Percentiles rank a stretch among this genome's conserved stretches.
These are phyloP conservation scores for Lytechinus pictus DNA, from an alignment of 35 echinoderm and acorn worm genomes.

Conservation along the genomic window DNA sequence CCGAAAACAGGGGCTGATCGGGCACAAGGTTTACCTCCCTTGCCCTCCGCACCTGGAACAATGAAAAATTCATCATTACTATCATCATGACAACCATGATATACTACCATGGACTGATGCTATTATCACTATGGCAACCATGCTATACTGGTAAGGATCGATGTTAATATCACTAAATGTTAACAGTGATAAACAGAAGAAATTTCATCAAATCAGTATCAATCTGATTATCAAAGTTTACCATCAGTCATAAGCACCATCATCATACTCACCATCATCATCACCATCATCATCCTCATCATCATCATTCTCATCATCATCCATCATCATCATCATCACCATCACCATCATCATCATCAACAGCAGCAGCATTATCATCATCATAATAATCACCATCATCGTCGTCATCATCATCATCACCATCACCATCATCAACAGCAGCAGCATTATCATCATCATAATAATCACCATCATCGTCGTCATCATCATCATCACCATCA, in stretches of 20 bases:
- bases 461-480: neutral
- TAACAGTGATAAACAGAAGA: too few relatives aligned
- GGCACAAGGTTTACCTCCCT: slow-evolving; percentile 35
- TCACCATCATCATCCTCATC: too few relatives aligned
- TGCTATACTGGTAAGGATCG: too few relatives aligned
- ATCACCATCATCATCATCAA: neutral
- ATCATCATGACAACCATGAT: neutral
- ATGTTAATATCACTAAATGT: too few relatives aligned
- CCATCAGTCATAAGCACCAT: too few relatives aligned
- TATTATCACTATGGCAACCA: neutral
- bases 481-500: neutral
- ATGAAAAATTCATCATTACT: neutral
- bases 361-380: too few relatives aligned
- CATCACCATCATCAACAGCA: neutral
- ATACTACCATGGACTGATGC: neutral
- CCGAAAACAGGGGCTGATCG: slow-evolving; percentile 34
- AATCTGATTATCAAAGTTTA: too few relatives aligned
- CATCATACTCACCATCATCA: too few relatives aligned
- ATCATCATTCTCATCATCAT: neutral
- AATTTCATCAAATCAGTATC: too few relatives aligned
- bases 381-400: neutral
- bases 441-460: neutral
- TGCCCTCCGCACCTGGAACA: neutral
- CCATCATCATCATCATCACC: neutral
- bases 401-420: neutral